A percentile compares a stretch with the other conserved stretches of the same genome.
phyloP scores from a whole-genome alignment of 1,140 invertebrate genomes.

The Zeugodacus cucurbitae region DNA sequence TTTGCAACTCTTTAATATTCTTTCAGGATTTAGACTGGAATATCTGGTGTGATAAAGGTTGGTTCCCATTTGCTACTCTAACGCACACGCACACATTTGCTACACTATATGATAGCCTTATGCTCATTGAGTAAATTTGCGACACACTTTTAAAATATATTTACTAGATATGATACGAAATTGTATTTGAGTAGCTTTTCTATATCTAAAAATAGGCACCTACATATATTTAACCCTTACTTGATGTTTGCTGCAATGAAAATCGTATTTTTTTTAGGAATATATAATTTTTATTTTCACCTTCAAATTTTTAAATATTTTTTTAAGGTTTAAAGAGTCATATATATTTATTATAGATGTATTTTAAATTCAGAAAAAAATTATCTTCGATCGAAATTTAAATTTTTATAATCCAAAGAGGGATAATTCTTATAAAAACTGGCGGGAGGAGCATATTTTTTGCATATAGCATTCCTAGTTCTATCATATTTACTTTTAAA shows the following conservation, averaged over 20 bases:
- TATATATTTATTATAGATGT: too few species aligned
- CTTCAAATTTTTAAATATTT: too few species aligned
- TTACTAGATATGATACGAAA: background rate
- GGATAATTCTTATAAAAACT: too few species aligned
- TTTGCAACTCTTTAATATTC: constrained; percentile 51
- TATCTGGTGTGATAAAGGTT: constrained; percentile 65
- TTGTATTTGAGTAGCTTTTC: background rate
- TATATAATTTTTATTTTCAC: background rate
- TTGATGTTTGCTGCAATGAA: background rate
- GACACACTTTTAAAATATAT: background rate
- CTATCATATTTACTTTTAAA: too few species aligned
- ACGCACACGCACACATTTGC: background rate
- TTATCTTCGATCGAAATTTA: too few species aligned
- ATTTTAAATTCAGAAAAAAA: too few species aligned
- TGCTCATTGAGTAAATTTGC: background rate
- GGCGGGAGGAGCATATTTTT: too few species aligned
- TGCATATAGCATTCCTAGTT: too few species aligned
- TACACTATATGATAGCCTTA: too few species aligned
- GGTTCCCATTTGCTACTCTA: constrained; percentile 46
- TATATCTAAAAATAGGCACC: constrained; percentile 3
- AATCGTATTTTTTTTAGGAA: background rate
- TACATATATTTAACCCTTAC: background rate
- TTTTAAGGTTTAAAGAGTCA: too few species aligned
- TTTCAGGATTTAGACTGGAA: constrained; percentile 65
- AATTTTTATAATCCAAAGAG: too few species aligned